phyloP scores from a whole-genome alignment of 2,113 vertebrate genomes.

The Apeltes quadracus region DNA sequence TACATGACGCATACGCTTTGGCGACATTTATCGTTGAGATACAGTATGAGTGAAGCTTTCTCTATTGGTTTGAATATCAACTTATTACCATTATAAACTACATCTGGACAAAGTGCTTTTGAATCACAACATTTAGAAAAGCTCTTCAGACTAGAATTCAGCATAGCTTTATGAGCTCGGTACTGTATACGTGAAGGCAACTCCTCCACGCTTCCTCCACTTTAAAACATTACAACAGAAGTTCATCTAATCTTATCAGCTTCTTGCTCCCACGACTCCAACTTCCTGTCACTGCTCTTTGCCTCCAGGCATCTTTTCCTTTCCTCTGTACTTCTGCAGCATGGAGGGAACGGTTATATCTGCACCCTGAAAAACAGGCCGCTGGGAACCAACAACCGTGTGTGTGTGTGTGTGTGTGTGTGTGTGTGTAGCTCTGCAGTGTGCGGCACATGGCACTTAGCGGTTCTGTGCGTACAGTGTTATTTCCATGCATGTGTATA shows the following conservation, averaged over 20 bases:
- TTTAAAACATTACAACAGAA: constrained; percentile 2
- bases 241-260: neutral
- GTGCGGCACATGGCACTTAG: constrained; percentile 20
- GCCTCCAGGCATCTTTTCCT: neutral
- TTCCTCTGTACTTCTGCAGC: neutral
- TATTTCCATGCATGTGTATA: constrained; percentile 44
- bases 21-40: constrained; percentile 55
- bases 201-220: constrained; percentile 16
- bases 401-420: constrained; percentile 17
- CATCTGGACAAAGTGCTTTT: constrained; percentile 79
- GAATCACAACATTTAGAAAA: constrained; percentile 50
- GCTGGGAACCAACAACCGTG: constrained; percentile 45
- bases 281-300: neutral
- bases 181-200: too few species aligned
- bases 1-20: constrained; percentile 75
- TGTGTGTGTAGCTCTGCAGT: constrained; percentile 22
- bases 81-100: constrained; percentile 75
- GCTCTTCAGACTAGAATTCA: constrained; percentile 37
- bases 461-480: constrained; percentile 58
- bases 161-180: constrained; percentile 67
- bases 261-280: neutral
- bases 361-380: constrained; percentile 52
- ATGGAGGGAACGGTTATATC: constrained; percentile 5
- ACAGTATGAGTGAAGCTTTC: constrained; percentile 69
- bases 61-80: constrained; percentile 66